Percentiles rank a stretch among this genome's conserved stretches.
These are phyloP conservation scores for Paradisaea rubra DNA, from an alignment of 2,113 vertebrate species.

Conservation along the genomic window DNA sequence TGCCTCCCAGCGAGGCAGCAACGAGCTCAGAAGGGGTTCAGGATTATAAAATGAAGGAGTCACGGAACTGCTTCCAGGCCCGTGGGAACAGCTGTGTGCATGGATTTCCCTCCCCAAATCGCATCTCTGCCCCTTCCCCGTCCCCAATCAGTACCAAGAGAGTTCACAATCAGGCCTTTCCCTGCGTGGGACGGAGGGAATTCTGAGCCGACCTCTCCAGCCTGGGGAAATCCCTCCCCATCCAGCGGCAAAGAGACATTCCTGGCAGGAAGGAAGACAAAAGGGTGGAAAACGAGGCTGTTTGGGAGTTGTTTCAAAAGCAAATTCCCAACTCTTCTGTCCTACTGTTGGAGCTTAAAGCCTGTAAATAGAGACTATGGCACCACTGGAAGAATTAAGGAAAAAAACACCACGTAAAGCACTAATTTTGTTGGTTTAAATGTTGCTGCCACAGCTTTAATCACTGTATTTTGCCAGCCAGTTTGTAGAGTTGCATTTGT, in stretches of 20 bases:
- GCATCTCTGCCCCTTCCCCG: background rate
- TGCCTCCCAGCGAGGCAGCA: background rate
- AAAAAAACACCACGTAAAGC: slow-evolving; percentile 1
- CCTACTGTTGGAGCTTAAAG: slow-evolving; percentile 49
- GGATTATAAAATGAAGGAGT: background rate
- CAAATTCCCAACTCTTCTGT: slow-evolving; percentile 18
- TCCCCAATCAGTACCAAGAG: background rate
- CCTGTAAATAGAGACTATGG: slow-evolving; percentile 67
- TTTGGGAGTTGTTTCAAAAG: slow-evolving; percentile 47
- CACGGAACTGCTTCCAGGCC: background rate
- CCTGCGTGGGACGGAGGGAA: background rate
- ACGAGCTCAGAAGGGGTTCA: background rate
- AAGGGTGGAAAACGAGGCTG: background rate
- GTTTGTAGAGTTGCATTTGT: slow-evolving; percentile 40
- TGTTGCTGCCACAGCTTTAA: slow-evolving; percentile 48
- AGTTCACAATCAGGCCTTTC: slow-evolving; percentile 29
- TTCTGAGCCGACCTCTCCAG: background rate
- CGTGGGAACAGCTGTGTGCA: background rate
- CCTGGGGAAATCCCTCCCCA: background rate
- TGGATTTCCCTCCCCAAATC: background rate
- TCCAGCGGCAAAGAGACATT: background rate
- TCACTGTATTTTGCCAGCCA: slow-evolving; percentile 64
- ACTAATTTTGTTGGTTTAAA: slow-evolving; percentile 60
- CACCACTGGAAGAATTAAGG: slow-evolving; percentile 25
- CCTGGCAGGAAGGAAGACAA: background rate